These are phyloP conservation scores for Willisornis vidua DNA, from an alignment of 2,113 vertebrate genomes.

Conservation along the genomic window DNA sequence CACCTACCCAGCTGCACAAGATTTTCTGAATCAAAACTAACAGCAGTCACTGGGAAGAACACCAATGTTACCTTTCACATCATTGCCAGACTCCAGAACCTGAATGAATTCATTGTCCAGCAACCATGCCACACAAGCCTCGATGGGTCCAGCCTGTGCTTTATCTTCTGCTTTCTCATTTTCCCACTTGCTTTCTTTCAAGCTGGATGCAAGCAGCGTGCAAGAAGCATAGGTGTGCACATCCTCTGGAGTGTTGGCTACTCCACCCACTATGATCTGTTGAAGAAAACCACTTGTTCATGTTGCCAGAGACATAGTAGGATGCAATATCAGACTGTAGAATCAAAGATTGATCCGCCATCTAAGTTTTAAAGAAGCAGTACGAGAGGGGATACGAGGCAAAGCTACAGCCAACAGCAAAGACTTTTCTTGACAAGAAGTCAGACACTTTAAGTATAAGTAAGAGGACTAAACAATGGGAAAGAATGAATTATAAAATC, in stretches of 20 bases:
- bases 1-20: background rate
- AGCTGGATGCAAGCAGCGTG: constrained; percentile 87
- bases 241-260: constrained; percentile 88
- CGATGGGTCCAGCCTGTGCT: constrained; percentile 78
- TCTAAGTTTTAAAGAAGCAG: background rate
- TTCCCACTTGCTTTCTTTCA: constrained; percentile 52
- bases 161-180: constrained; percentile 48
- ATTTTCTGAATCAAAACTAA: background rate
- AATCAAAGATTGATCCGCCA: background rate
- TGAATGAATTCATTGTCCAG: constrained; percentile 95
- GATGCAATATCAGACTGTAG: background rate
- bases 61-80: constrained; percentile 70
- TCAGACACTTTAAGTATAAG: background rate
- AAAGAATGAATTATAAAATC: background rate
- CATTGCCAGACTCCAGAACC: constrained; percentile 72
- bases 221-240: constrained; percentile 88
- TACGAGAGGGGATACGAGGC: background rate
- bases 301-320: background rate
- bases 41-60: background rate
- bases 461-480: background rate
- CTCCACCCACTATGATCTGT: constrained; percentile 92
- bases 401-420: background rate
- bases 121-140: constrained; percentile 90
- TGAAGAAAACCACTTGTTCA: constrained; percentile 30
- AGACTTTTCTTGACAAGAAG: background rate